Conservation (phyloP, 2,797 vertebrate species). For the Myotis pilosus region DNA sequence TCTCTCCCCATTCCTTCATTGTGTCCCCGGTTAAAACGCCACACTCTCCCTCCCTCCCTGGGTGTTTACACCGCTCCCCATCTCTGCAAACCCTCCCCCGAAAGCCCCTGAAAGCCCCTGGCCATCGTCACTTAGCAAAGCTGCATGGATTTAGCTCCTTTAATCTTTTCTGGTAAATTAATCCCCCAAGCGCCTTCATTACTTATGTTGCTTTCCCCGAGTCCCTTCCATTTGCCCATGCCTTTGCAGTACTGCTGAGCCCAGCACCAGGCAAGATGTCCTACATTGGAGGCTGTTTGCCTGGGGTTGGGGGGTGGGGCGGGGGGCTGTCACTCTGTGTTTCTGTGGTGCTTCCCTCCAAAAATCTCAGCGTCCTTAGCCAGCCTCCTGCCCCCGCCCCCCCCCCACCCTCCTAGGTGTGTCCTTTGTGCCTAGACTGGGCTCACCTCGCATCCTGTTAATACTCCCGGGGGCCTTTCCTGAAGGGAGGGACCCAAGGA, state of each 20-base stretch:
- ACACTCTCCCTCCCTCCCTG: background rate
- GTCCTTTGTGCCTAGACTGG: background rate
- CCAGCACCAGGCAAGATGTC: slow-evolving; percentile 50
- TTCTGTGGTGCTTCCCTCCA: background rate
- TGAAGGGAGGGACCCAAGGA: background rate
- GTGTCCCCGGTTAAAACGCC: background rate
- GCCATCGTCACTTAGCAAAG: slow-evolving; percentile 63
- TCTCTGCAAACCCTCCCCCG: slow-evolving; percentile 38
- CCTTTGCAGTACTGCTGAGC: slow-evolving; percentile 56
- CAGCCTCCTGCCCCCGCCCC: background rate
- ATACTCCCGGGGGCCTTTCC: background rate
- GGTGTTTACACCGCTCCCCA: background rate
- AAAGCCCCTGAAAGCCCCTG: slow-evolving; percentile 26
- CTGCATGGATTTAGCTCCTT: slow-evolving; percentile 76
- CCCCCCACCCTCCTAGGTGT: background rate
- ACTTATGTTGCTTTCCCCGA: slow-evolving; percentile 69
- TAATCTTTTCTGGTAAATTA: slow-evolving; percentile 81
- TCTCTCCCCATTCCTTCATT: slow-evolving; percentile 36
- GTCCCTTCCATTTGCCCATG: slow-evolving; percentile 46
- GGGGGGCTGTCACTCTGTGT: background rate
- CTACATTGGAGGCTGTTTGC: background rate
- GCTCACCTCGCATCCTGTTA: background rate
- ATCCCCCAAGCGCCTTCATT: slow-evolving; percentile 77
- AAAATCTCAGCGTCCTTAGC: background rate
- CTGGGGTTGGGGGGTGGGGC: background rate